Evolutionary conservation across 2,888 invertebrate species (phyloP), one percentile per base, ranked within the genome.

Genomic region (Amblyteles armatorius): DNA sequence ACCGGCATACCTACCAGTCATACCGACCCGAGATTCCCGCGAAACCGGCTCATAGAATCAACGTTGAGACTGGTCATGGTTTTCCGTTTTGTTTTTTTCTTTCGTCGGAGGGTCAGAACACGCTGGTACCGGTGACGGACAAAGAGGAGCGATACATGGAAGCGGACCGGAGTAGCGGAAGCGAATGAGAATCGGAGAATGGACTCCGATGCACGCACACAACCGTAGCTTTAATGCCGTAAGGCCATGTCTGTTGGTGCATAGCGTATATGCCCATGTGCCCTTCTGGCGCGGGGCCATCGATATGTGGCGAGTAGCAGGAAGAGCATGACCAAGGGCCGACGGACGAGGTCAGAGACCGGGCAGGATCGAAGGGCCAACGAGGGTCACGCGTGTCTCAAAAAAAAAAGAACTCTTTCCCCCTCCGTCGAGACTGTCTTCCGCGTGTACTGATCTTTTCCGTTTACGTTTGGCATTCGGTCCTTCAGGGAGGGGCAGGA

Each of bases 11-110:
- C 83, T 40, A 71, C 71, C 16, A 57, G 65, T 57, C 63, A 19
- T 67, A 60, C 72, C 52, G 50, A 72, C 29, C 13, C 76, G 69
- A 36, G 57, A 76, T 85, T 85, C 82, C 79, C 82, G 80, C 50
- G 73, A 79, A 90, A 92, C 90, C 90, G 88, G 92, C 88, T 90
- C 85, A 86, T 77, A 86, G 88, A 90, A 91, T 90, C 90, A 88
- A 90, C 88, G 86, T 93, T 93, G 92, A 92, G 93, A 92, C 92
- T 93, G 93, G 93, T 93, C 93, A 92, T 91, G 93, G 91, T 91
- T 87, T 86, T 84, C 76, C 83, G 26, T 48, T 57, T 22, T 22
- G 4, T 44, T 44, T 19, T 44, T 86, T 84, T 79, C 79, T 68
- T 48, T 52, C 52, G 52, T 82, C 84, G 57, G 73, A 76, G 80